Evolutionary conservation across 2,888 invertebrate species (phyloP).

Genomic region (Drosophila cognata): DNA sequence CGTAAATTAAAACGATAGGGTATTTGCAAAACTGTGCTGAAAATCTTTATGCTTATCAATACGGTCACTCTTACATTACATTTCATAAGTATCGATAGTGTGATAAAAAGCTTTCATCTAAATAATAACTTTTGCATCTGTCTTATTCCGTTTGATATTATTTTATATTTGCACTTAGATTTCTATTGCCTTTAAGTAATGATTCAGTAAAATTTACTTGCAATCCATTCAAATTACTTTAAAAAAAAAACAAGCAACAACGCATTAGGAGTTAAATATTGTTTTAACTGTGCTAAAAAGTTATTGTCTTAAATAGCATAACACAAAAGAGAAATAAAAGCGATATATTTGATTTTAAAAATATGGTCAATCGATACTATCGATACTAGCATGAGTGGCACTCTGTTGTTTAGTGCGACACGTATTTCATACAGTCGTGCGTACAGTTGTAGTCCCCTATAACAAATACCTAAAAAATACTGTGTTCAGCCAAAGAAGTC

Average conservation of each 20-base stretch:
- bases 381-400: conserved; percentile 23
- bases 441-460: conserved; percentile 30
- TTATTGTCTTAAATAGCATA: neutral
- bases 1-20: conserved; percentile 7
- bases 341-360: neutral
- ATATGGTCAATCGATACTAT: conserved; percentile 26
- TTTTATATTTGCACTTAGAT: neutral
- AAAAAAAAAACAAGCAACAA: neutral
- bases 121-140: neutral
- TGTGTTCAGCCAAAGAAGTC: neutral
- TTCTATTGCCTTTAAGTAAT: neutral
- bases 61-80: conserved; percentile 21
- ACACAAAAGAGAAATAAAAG: neutral
- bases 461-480: neutral
- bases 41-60: neutral
- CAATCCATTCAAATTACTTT: neutral
- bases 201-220: neutral
- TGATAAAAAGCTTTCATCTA: neutral
- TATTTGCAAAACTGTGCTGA: conserved; percentile 5
- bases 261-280: neutral
- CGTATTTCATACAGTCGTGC: conserved; percentile 15
- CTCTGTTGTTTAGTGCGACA: conserved; percentile 30
- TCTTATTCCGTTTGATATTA: neutral
- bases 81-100: conserved; percentile 12
- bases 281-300: neutral